phyloP scores from a whole-genome alignment of 2,888 invertebrate species.

The Phyllotreta striolata region DNA sequence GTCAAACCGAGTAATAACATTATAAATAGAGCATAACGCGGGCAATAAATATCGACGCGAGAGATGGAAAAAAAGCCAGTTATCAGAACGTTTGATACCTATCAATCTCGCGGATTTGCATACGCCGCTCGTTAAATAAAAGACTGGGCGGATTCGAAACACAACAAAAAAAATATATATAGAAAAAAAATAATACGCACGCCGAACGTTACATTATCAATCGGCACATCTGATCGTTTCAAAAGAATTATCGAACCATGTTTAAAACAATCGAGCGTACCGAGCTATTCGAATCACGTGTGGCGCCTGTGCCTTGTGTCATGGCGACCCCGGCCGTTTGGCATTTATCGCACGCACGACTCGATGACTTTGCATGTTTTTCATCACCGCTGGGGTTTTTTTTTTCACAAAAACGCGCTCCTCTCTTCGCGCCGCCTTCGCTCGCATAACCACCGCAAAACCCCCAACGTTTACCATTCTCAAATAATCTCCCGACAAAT shows the following conservation, averaged over 20 bases:
- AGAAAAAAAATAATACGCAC: not conserved
- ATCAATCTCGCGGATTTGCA: constrained; percentile 13
- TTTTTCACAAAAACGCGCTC: constrained; percentile 16
- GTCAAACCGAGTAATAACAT: constrained; percentile 15
- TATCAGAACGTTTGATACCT: constrained; percentile 15
- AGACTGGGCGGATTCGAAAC: constrained; percentile 8
- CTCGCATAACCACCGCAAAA: no score
- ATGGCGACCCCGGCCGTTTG: constrained; percentile 44
- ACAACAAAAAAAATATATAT: constrained; percentile 18
- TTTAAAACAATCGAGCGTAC: constrained; percentile 29
- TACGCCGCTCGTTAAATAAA: constrained; percentile 7
- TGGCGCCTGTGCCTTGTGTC: constrained; percentile 48
- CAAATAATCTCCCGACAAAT: no score
- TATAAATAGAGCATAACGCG: constrained; percentile 15
- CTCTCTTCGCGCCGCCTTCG: constrained; percentile 1
- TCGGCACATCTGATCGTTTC: constrained; percentile 28
- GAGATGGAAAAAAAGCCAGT: constrained; percentile 5
- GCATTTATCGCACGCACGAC: constrained; percentile 47
- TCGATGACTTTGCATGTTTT: constrained; percentile 50
- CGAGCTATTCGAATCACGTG: constrained; percentile 49
- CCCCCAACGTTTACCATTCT: no score
- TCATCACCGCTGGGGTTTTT: constrained; percentile 46
- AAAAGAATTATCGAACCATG: constrained; percentile 26
- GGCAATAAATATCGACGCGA: constrained; percentile 9
- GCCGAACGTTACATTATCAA: constrained; percentile 9